Base-by-base conservation (phyloP, 2,113 vertebrate genomes). In the Morone chrysops region DNA sequence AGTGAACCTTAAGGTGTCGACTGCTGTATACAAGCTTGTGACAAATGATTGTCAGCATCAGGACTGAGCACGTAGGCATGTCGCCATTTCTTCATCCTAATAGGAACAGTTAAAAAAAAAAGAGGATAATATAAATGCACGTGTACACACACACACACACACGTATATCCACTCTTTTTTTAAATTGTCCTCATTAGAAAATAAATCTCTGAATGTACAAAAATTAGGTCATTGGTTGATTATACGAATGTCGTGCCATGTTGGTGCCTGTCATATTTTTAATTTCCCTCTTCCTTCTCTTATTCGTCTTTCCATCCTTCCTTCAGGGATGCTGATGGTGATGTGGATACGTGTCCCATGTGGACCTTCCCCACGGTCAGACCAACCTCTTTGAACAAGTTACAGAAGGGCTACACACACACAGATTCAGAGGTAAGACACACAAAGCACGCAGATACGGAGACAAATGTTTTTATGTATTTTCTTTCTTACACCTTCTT, bases 321-420 rank as follows among this genome's bases (percentile, higher is more conserved):
- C 71, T 78, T 61, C 87, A 99, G 98, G 80, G 98, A 99, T 10
- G 96, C 96, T 10, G 98, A 99, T 4, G 94, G 95, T 0, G 97
- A 98, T 72, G 97, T 96, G 31, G 95, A 98, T 74, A 96, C 96
- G 48, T 96, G 96, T 89, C 97, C 97, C 22, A 93, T 96, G 82
- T 99, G 98, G 98, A 98, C 97, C 0, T 99, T 99, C 89, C 98
- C 97, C 31, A 99, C 98, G 31, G 96, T 99, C 89, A 96, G 97
- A 83, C 96, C 97, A 7, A 96, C 87, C 90, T 96, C 97, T 13
- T 92, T 98, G 78, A 95, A 94, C 94, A 97, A 98, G 83, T 93
- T 98, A 89, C 97, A 98, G 95, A 96, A 97, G 86, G 96, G 95
- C 77, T 95, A 96, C 68, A 92, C 94, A 68, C 94, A 97, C 78